Conservation (phyloP, 2,888 invertebrate species). For the Diloba caeruleocephala region DNA sequence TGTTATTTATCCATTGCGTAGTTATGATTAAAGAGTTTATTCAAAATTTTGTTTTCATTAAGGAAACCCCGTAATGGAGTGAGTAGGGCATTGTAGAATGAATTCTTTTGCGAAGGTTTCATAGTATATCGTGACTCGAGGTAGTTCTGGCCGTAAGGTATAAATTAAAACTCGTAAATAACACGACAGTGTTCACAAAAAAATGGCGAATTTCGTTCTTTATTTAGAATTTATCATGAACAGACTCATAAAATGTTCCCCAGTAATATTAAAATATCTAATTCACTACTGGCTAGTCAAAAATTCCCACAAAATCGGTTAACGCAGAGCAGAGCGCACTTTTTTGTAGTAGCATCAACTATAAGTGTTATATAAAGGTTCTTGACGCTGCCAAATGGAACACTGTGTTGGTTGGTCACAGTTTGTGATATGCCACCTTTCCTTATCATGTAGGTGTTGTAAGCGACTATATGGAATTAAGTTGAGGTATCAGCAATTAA, state of each 20-base stretch:
- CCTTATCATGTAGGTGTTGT: no score
- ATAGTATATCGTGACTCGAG: conserved; percentile 33
- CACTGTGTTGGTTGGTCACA: no score
- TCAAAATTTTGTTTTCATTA: background rate
- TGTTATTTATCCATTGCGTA: conserved; percentile 7
- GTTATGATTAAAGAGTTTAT: background rate
- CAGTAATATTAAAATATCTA: conserved; percentile 9
- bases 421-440: no score
- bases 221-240: conserved; percentile 36
- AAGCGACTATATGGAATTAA: no score
- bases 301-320: no score
- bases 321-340: no score
- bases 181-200: conserved; percentile 34
- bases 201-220: conserved; percentile 28
- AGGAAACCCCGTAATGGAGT: conserved; percentile 8
- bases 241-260: conserved; percentile 9
- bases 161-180: conserved; percentile 50
- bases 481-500: no score
- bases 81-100: background rate
- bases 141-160: conserved; percentile 30
- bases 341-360: no score
- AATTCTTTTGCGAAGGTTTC: conserved; percentile 2
- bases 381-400: no score
- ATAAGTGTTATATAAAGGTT: no score
- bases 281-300: background rate